A percentile compares a stretch with the other conserved stretches of the same genome.
These are phyloP conservation scores for Cheilosia urbana DNA, from an alignment of 2,888 invertebrate species.

Conservation along the genomic window DNA sequence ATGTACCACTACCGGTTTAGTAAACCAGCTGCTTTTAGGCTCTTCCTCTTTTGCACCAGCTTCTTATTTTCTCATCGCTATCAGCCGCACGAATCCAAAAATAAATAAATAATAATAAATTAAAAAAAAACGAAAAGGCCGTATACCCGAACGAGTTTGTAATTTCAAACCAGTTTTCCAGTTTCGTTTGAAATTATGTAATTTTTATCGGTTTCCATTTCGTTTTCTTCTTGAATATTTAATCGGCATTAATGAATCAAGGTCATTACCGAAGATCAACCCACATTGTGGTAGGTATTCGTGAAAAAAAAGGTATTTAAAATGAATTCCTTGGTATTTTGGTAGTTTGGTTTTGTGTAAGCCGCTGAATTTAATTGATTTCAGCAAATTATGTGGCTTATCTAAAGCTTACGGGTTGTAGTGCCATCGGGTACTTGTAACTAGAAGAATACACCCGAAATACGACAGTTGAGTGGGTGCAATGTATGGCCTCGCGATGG, in stretches of 20 bases:
- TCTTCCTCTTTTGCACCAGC: slow-evolving; percentile 11
- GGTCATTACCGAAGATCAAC: slow-evolving; percentile 71
- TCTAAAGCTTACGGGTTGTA: not conserved
- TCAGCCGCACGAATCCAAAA: slow-evolving; percentile 10
- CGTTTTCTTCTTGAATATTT: slow-evolving; percentile 57
- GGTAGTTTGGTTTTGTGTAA: slow-evolving; percentile 12
- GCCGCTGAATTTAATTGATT: not conserved
- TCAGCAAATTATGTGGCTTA: not conserved
- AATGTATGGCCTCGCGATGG: slow-evolving; percentile 28
- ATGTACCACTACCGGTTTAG: slow-evolving; percentile 6
- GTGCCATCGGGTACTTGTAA: not conserved
- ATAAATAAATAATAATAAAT: not conserved
- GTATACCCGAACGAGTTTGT: slow-evolving; percentile 6
- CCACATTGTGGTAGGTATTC: slow-evolving; percentile 48
- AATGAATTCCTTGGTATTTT: slow-evolving; percentile 19
- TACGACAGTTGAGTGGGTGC: slow-evolving; percentile 25
- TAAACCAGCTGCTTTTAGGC: slow-evolving; percentile 39
- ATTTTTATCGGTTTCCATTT: slow-evolving; percentile 67
- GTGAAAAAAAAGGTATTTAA: not conserved
- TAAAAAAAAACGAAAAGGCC: slow-evolving; percentile 1
- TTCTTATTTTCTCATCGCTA: slow-evolving; percentile 39
- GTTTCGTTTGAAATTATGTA: slow-evolving; percentile 64
- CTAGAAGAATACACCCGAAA: not conserved
- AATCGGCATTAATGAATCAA: slow-evolving; percentile 69
- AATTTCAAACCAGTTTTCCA: slow-evolving; percentile 46